These are phyloP conservation scores for Rhadina sibilatrix DNA, from an alignment of 2,113 vertebrate genomes.

Conservation along the genomic window DNA sequence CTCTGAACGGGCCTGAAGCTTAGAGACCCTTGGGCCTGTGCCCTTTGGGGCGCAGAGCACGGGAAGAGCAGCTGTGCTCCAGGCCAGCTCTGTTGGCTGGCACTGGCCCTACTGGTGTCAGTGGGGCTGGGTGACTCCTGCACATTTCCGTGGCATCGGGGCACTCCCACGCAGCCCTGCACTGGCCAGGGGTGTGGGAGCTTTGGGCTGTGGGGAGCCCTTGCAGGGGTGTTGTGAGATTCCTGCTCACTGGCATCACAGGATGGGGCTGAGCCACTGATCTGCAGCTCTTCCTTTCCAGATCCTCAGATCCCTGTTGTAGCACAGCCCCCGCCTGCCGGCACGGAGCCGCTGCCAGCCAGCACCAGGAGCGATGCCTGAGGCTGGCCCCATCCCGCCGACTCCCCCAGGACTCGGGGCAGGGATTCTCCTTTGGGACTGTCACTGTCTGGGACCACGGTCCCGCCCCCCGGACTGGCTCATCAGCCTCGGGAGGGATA, in stretches of 20 bases:
- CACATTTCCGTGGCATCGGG: fast-evolving
- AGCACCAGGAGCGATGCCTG: background rate
- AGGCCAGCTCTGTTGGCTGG: background rate
- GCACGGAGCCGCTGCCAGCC: background rate
- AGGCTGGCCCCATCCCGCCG: background rate
- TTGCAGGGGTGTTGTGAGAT: fast-evolving
- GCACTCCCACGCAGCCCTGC: fast-evolving
- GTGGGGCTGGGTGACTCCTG: background rate
- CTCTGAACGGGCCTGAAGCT: background rate
- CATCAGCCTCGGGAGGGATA: background rate
- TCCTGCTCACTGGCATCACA: fast-evolving
- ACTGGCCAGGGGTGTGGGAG: background rate
- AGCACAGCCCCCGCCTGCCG: background rate
- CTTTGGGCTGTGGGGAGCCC: background rate
- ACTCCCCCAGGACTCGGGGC: background rate
- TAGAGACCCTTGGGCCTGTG: fast-evolving
- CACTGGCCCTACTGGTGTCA: background rate
- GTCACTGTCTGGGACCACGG: background rate
- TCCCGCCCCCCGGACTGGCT: background rate
- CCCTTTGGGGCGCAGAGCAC: fast-evolving
- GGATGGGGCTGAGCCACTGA: background rate
- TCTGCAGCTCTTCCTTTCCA: background rate
- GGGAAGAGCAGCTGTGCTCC: too few species aligned
- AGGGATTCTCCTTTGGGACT: background rate
- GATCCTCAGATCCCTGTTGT: background rate